Percentiles rank a stretch among this genome's conserved stretches.
Conservation (phyloP, 2,888 invertebrate species). For the Poecilobothrus nobilitatus region DNA sequence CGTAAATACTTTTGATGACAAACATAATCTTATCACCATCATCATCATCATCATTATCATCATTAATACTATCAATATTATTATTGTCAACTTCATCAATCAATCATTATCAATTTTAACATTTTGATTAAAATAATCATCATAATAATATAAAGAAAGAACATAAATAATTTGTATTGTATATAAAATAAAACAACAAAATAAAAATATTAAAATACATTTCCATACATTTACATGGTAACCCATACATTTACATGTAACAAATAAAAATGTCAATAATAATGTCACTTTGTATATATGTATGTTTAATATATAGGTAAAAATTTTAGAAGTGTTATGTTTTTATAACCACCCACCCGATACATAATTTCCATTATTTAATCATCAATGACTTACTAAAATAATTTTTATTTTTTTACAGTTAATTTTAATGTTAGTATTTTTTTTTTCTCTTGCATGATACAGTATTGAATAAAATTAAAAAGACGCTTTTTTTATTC, state of each 20-base stretch:
- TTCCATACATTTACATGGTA: no score
- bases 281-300: no score
- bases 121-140: background rate
- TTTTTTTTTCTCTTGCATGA: no score
- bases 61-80: no score
- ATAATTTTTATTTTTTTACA: background rate
- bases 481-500: no score
- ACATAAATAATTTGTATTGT: background rate
- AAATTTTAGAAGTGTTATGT: background rate
- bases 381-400: conserved; percentile 4
- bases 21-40: background rate
- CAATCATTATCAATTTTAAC: background rate
- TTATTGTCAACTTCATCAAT: background rate
- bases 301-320: background rate
- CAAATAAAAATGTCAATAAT: no score
- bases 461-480: no score
- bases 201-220: background rate
- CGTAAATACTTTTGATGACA: conserved; percentile 1
- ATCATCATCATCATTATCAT: background rate
- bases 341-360: background rate
- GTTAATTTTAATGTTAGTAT: background rate
- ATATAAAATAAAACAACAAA: no score
- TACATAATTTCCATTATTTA: background rate
- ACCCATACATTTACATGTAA: no score
- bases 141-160: background rate